A percentile compares a stretch with the other conserved stretches of the same genome.
Evolutionary conservation across 1,140 invertebrate species (phyloP).

Genomic region (Batillaria attramentaria): DNA sequence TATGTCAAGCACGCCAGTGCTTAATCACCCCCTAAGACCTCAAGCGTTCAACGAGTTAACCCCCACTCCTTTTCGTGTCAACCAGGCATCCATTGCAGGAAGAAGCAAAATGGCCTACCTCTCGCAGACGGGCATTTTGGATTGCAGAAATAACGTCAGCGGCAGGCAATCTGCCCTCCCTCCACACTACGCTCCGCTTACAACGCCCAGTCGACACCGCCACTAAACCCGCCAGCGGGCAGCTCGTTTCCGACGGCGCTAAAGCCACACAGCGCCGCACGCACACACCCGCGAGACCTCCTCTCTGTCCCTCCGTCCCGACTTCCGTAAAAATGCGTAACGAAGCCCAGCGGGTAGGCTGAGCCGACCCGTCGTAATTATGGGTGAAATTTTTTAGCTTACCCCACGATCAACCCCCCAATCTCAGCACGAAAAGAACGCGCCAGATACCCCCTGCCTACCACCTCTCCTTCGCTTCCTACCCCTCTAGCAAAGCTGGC

Average conservation of each 20-base stretch:
- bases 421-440: slow-evolving; percentile 20
- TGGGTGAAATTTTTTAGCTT: slow-evolving; percentile 13
- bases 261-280: slow-evolving; percentile 31
- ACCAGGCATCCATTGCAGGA: slow-evolving; percentile 19
- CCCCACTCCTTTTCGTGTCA: too few relatives aligned
- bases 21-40: too few relatives aligned
- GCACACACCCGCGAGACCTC: slow-evolving; percentile 31
- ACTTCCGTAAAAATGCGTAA: slow-evolving; percentile 34
- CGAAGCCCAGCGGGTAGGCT: slow-evolving; percentile 35
- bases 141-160: slow-evolving; percentile 25
- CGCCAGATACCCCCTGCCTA: slow-evolving; percentile 19
- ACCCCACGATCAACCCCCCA: slow-evolving; percentile 16
- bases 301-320: slow-evolving; percentile 25
- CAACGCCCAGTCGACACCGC: slow-evolving; percentile 32
- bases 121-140: slow-evolving; percentile 36
- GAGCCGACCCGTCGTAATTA: slow-evolving; percentile 26
- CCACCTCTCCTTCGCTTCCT: background rate
- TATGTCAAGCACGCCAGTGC: too few relatives aligned
- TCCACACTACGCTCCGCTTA: slow-evolving; percentile 31
- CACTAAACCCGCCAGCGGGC: slow-evolving; percentile 31
- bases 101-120: slow-evolving; percentile 36
- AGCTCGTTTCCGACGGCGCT: slow-evolving; percentile 31
- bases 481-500: slow-evolving; percentile 6
- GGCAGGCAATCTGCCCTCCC: slow-evolving; percentile 26
- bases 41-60: too few relatives aligned